A percentile compares a stretch with the other conserved stretches of the same genome.
Evolutionary conservation across 2,888 invertebrate genomes (phyloP).

Genomic region (Plutella xylostella): DNA sequence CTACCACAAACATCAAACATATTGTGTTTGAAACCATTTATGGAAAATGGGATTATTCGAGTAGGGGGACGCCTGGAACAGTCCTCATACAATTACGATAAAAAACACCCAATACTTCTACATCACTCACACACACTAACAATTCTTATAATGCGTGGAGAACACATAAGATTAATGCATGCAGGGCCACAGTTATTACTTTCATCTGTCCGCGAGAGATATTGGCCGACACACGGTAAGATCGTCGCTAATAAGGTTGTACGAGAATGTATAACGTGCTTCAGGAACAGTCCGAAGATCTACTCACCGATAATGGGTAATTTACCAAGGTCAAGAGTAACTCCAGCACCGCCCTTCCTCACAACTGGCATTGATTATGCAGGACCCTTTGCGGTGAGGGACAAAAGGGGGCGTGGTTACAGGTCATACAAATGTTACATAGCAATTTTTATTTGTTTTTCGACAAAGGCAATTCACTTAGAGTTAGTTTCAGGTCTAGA

Average conservation of each 20-base stretch:
- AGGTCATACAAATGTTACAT: neutral
- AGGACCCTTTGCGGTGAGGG: neutral
- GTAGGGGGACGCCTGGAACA: slow-evolving; percentile 2
- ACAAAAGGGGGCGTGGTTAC: neutral
- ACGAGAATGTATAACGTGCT: neutral
- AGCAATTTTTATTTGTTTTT: neutral
- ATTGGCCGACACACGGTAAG: slow-evolving; percentile 2
- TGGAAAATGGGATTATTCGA: neutral
- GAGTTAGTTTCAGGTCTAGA: neutral
- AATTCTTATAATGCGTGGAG: neutral
- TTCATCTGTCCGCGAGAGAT: neutral
- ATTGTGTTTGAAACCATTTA: neutral
- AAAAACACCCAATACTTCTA: slow-evolving; percentile 5
- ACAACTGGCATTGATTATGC: neutral
- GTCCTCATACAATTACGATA: neutral
- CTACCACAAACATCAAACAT: neutral
- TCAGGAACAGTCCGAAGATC: neutral
- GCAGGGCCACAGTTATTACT: slow-evolving; percentile 3
- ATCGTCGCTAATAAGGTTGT: neutral
- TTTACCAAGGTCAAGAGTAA: neutral
- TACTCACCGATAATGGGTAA: neutral
- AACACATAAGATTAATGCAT: neutral
- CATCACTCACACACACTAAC: neutral
- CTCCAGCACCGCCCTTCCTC: neutral
- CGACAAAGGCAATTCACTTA: neutral